phyloP scores from a whole-genome alignment of 2,113 vertebrate species.

The Cynoglossus semilaevis region DNA sequence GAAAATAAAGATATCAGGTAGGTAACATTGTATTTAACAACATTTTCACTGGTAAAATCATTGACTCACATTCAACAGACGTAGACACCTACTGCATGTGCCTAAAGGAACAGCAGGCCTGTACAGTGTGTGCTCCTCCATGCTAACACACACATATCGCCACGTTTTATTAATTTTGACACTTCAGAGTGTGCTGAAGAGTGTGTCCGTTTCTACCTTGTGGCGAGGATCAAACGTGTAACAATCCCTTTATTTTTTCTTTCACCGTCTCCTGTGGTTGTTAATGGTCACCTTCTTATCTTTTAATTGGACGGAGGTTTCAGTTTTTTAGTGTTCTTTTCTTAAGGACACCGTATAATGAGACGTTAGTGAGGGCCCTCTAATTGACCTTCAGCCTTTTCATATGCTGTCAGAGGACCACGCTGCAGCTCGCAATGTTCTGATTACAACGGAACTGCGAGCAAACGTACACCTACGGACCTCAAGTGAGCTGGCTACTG shows the following conservation, averaged over 20 bases:
- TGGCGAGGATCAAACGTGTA: slow-evolving; percentile 44
- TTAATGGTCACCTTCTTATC: slow-evolving; percentile 68
- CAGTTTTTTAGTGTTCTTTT: slow-evolving; percentile 44
- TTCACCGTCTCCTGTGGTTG: slow-evolving; percentile 41
- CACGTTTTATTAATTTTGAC: slow-evolving; percentile 30
- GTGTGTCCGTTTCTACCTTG: slow-evolving; percentile 14
- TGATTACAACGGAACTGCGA: slow-evolving; percentile 21
- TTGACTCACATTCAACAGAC: background rate
- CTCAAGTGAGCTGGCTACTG: no score
- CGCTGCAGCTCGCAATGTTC: slow-evolving; percentile 13
- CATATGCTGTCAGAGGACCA: slow-evolving; percentile 20
- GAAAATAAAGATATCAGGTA: background rate
- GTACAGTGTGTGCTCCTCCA: background rate
- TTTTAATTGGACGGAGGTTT: slow-evolving; percentile 65
- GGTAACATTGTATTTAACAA: background rate
- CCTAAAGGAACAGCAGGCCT: background rate
- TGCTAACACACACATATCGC: background rate
- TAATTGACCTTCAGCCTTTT: slow-evolving; percentile 61
- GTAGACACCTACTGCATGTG: background rate
- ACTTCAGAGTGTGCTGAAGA: slow-evolving; percentile 3
- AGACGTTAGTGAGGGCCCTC: slow-evolving; percentile 48
- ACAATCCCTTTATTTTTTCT: slow-evolving; percentile 41
- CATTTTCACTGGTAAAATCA: no score
- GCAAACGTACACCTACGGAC: background rate
- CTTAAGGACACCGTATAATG: slow-evolving; percentile 63